Base-by-base conservation (phyloP, 2,797 vertebrate species). In the Rhynchonycteris naso region DNA sequence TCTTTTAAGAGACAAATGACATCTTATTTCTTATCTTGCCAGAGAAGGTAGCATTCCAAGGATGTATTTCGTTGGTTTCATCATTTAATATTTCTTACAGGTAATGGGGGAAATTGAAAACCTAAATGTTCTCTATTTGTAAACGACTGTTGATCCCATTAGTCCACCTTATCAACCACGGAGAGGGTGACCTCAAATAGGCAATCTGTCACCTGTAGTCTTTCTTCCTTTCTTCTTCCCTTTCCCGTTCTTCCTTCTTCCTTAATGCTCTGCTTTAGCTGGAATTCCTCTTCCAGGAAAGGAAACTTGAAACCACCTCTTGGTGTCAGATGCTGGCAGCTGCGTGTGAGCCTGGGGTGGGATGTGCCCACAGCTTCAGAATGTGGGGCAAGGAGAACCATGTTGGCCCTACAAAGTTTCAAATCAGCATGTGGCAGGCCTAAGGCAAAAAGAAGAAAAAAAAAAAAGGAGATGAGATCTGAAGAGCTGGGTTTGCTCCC, bases 81-180 rank as follows among this genome's bases (percentile, higher is more conserved):
- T 61, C 76, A 24, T 59, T 79, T 92, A 86, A 50, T 83, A 81
- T 81, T 87, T 88, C 76, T 76, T 81, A 74, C 24, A 38, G 26
- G 71, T 50, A 93, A 74, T 65, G n/a, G 19, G 24, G 47, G 13
- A 88, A 59, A 56, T 19, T 22, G 68, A 87, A 61, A 78, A 75
- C 14, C 65, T 56, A 71, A 15, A 10, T 2, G 28, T 7, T 89
- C 35, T 56, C 2, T 66, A 10, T 93, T 28, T 94, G 54, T 52
- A 91, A 80, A 68, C 2, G 30, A 66, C 71, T 50, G 18, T 88
- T 80, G 47, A 26, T 26, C 26, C 43, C 7, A 10, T 52, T n/a
- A 2, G 10, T 58, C 54, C 4, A 28, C 5, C 7, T 90, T 71
- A 66, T 19, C 78, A 75, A 28, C 74, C 75, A 43, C 15, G 9